These are phyloP conservation scores for Gadus macrocephalus DNA, from an alignment of 2,113 vertebrate genomes.

Conservation along the genomic window DNA sequence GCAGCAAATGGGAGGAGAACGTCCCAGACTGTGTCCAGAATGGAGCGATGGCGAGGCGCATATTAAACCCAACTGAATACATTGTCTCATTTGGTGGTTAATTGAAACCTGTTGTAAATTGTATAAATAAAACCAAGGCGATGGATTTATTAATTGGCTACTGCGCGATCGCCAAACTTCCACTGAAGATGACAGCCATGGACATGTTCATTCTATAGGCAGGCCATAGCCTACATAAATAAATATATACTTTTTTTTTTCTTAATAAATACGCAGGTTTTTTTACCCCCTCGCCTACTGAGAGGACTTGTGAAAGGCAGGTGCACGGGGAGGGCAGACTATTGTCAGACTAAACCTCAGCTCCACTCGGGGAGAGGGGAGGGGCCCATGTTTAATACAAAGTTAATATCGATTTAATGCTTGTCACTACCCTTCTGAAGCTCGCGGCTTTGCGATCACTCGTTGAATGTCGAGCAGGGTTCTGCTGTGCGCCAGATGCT, in stretches of 20 bases:
- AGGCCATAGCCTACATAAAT: no score
- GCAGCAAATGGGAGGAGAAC: conserved; percentile 32
- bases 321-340: conserved; percentile 68
- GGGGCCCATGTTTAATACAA: conserved; percentile 76
- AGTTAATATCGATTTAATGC: conserved; percentile 84
- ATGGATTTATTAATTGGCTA: no score
- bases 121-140: no score
- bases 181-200: no score
- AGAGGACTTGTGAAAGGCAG: conserved; percentile 69
- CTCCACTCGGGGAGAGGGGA: conserved; percentile 53
- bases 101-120: no score
- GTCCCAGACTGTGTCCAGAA: conserved; percentile 11
- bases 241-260: no score
- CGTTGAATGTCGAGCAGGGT: conserved; percentile 49
- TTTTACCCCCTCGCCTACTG: conserved; percentile 25
- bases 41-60: no score
- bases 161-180: no score
- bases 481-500: conserved; percentile 58
- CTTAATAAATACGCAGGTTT: conserved; percentile 4
- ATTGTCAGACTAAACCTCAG: conserved; percentile 53
- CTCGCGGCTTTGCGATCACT: conserved; percentile 64
- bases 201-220: no score
- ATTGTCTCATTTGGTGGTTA: no score
- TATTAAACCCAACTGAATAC: no score
- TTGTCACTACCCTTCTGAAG: conserved; percentile 72